Evolutionary conservation across 2,113 vertebrate species (phyloP).

Genomic region (Semnopithecus entellus): DNA sequence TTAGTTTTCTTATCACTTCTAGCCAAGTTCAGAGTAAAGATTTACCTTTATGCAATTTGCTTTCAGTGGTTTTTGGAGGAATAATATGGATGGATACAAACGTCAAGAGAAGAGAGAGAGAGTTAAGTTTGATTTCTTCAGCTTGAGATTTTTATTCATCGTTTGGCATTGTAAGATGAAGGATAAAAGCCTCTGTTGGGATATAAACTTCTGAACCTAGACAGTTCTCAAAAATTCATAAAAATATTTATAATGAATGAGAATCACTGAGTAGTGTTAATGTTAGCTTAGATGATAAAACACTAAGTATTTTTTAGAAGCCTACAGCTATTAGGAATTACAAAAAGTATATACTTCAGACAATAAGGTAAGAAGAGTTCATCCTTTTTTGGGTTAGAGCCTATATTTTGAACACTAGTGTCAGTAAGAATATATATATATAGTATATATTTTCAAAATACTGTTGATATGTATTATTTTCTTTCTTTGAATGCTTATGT

Average conservation of each 20-base stretch:
- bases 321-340: slow-evolving; percentile 35
- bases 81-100: not conserved
- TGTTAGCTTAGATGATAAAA: slow-evolving; percentile 42
- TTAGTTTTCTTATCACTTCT: not conserved
- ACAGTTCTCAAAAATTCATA: slow-evolving; percentile 52
- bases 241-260: slow-evolving; percentile 54
- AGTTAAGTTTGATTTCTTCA: slow-evolving; percentile 5
- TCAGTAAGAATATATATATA: not conserved
- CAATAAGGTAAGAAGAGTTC: not conserved
- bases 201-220: slow-evolving; percentile 24
- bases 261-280: slow-evolving; percentile 31
- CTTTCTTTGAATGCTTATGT: not conserved
- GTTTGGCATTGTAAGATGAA: slow-evolving; percentile 41
- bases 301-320: not conserved
- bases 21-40: not conserved
- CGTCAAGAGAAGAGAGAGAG: not conserved
- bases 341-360: not conserved
- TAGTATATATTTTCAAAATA: not conserved
- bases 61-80: not conserved
- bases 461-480: not conserved
- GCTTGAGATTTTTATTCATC: not conserved
- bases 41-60: slow-evolving; percentile 21
- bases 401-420: not conserved
- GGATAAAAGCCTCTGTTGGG: slow-evolving; percentile 31
- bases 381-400: not conserved